Percentiles rank a stretch among this genome's conserved stretches.
These are phyloP conservation scores for Channa striata DNA, from an alignment of 2,797 vertebrate species.

Conservation along the genomic window DNA sequence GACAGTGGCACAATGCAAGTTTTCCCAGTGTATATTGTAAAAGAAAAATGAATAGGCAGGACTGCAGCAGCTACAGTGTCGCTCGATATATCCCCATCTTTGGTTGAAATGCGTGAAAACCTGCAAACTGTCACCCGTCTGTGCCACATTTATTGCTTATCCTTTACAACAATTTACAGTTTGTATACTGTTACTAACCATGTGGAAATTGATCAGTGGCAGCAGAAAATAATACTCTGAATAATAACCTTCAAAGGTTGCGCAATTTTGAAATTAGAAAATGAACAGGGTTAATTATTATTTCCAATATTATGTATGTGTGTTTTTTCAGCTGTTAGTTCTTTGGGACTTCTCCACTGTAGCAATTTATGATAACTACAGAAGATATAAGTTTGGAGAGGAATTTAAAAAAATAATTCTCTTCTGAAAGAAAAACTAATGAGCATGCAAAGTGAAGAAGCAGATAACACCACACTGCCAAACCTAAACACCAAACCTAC, in stretches of 20 bases:
- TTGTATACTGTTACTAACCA: not conserved
- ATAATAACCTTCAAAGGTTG: not conserved
- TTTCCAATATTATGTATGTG: not conserved
- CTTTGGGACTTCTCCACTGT: not conserved
- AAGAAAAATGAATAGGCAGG: not conserved
- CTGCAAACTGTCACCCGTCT: not conserved
- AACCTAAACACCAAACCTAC: not conserved
- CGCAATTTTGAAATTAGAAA: not conserved
- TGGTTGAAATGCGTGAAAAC: constrained; percentile 3
- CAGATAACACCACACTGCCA: not conserved
- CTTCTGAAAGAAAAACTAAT: not conserved
- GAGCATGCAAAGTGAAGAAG: not conserved
- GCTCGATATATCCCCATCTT: constrained; percentile 7
- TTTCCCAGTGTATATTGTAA: too few relatives aligned
- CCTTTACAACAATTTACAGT: constrained; percentile 5
- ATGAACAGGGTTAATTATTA: not conserved
- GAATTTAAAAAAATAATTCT: not conserved
- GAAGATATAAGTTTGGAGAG: not conserved
- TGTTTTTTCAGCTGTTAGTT: not conserved
- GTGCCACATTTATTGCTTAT: constrained; percentile 10
- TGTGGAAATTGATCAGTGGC: not conserved
- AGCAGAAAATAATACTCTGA: not conserved
- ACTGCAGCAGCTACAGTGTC: not conserved
- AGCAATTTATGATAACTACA: not conserved
- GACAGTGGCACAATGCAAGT: too few relatives aligned